Percentiles rank a stretch among this genome's conserved stretches.
Evolutionary conservation across 2,113 vertebrate genomes (phyloP).

Genomic region (Cairina moschata): DNA sequence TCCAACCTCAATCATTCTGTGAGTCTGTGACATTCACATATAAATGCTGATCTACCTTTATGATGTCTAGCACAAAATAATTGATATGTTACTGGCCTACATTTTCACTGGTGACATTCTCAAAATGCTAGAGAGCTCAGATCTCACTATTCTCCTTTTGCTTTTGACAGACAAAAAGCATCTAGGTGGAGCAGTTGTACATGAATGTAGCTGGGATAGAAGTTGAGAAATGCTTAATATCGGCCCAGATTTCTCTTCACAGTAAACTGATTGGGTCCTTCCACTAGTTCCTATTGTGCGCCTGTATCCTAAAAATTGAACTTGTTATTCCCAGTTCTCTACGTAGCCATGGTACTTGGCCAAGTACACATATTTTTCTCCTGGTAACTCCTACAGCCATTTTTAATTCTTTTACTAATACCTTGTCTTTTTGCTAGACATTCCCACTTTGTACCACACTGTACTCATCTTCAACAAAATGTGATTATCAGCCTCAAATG

Average conservation of each 20-base stretch:
- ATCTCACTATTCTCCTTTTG: background rate
- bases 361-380: background rate
- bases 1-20: too few species aligned
- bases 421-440: rapidly evolving
- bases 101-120: background rate
- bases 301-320: background rate
- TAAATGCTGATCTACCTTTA: background rate
- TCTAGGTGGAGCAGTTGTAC: background rate
- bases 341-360: background rate
- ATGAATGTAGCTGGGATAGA: background rate
- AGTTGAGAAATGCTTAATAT: background rate
- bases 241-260: background rate
- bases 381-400: background rate
- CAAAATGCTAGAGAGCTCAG: background rate
- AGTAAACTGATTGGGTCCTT: background rate
- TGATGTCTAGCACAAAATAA: background rate
- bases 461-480: background rate
- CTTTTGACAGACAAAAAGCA: background rate
- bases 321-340: background rate
- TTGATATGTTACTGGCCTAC: background rate
- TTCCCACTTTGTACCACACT: background rate
- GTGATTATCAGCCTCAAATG: background rate
- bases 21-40: background rate
- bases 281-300: background rate
- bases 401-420: background rate